Evolutionary conservation across 2,113 vertebrate genomes (phyloP).

Genomic region (Amblyopsis rosae): DNA sequence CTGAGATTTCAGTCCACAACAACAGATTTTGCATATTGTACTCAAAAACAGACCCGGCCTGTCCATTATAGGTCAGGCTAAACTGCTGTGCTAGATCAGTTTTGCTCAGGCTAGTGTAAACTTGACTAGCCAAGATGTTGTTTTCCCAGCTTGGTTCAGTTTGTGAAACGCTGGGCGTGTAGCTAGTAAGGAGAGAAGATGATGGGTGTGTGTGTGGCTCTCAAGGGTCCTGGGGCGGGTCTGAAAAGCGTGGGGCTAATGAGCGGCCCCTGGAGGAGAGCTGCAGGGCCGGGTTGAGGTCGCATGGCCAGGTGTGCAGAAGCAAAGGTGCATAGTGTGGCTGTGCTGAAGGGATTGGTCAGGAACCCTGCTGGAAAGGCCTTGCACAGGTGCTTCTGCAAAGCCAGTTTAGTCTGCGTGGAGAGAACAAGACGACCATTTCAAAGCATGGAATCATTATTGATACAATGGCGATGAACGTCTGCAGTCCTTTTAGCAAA

Average conservation of each 20-base stretch:
- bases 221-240: slow-evolving; percentile 81
- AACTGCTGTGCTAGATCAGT: slow-evolving; percentile 7
- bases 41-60: slow-evolving; percentile 26
- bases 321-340: slow-evolving; percentile 85
- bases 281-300: slow-evolving; percentile 74
- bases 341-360: slow-evolving; percentile 77
- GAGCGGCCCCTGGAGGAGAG: slow-evolving; percentile 86
- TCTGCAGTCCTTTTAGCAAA: too few species aligned
- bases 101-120: slow-evolving; percentile 22
- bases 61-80: slow-evolving; percentile 6
- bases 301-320: slow-evolving; percentile 82
- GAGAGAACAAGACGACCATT: slow-evolving; percentile 30
- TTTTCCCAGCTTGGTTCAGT: slow-evolving; percentile 7
- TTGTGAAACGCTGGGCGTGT: slow-evolving; percentile 4
- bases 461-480: too few species aligned
- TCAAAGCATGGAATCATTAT: not conserved
- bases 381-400: slow-evolving; percentile 94
- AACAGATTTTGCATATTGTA: slow-evolving; percentile 27
- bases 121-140: not conserved
- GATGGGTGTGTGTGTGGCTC: slow-evolving; percentile 83
- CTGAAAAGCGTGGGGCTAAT: slow-evolving; percentile 90
- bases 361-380: slow-evolving; percentile 88
- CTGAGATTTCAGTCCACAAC: not conserved
- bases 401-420: slow-evolving; percentile 88
- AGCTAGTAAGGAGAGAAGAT: slow-evolving; percentile 90